phyloP scores from a whole-genome alignment of 2,797 vertebrate species.

The Chromis chromis region DNA sequence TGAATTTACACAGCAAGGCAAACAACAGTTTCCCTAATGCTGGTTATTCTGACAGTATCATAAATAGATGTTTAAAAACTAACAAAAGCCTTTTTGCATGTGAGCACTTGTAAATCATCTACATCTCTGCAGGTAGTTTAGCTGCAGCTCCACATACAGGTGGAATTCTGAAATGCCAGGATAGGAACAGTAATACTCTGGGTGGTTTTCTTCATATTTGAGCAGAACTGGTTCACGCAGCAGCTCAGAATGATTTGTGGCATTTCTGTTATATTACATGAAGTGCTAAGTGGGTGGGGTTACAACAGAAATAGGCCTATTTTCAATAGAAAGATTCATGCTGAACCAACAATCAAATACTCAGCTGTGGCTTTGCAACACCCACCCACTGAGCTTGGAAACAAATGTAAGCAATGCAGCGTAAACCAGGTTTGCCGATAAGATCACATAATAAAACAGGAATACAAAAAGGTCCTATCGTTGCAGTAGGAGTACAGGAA shows the following conservation, averaged over 20 bases:
- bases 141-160: constrained; percentile 8
- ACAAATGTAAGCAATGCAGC: constrained; percentile 50
- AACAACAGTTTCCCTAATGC: constrained; percentile 15
- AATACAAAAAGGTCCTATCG: constrained; percentile 77
- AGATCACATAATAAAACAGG: constrained; percentile 76
- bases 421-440: constrained; percentile 63
- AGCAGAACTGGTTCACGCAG: constrained; percentile 48
- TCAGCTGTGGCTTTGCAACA: background rate
- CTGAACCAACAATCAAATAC: background rate
- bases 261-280: constrained; percentile 15
- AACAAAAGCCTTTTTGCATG: constrained; percentile 47
- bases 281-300: constrained; percentile 17
- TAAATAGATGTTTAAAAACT: constrained; percentile 62
- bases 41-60: constrained; percentile 50
- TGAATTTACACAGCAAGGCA: constrained; percentile 40
- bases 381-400: constrained; percentile 8
- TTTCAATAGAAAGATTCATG: background rate
- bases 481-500: constrained; percentile 43
- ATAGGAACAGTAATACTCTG: constrained; percentile 34
- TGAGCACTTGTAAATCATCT: constrained; percentile 33
- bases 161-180: constrained; percentile 22
- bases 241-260: constrained; percentile 12
- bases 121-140: constrained; percentile 38
- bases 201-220: constrained; percentile 34
- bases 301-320: background rate